Evolutionary conservation across 2,113 vertebrate genomes (phyloP).

Genomic region (Phyllostomus discolor): DNA sequence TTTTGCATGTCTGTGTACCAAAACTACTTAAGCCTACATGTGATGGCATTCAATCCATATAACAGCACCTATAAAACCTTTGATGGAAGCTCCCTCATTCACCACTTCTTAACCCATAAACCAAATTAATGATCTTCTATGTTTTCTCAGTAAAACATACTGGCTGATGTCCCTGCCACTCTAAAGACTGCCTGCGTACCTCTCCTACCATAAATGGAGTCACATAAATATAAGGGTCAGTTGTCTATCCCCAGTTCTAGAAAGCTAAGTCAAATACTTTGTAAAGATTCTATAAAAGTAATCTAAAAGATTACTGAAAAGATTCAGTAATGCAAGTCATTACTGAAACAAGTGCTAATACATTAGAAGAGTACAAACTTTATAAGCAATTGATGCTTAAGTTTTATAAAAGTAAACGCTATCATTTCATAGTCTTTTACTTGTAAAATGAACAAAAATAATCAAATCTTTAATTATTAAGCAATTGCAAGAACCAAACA

Average conservation of each 20-base stretch:
- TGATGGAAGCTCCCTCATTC: accelerated
- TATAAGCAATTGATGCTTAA: not conserved
- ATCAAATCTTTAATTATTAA: not conserved
- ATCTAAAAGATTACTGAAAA: no score
- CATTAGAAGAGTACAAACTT: not conserved
- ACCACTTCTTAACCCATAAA: not conserved
- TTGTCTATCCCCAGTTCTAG: not conserved
- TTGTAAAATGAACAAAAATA: not conserved
- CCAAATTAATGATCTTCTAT: not conserved
- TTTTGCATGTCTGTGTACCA: not conserved
- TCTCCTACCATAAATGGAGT: not conserved
- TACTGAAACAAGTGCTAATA: not conserved
- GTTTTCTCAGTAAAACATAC: not conserved
- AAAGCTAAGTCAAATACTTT: not conserved
- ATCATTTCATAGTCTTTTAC: not conserved
- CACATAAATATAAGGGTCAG: not conserved
- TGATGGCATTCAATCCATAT: not conserved
- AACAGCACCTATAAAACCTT: not conserved
- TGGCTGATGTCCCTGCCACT: no score
- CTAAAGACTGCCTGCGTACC: not conserved
- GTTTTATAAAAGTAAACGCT: not conserved
- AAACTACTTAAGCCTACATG: not conserved
- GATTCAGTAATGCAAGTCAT: not conserved
- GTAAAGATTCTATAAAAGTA: not conserved
- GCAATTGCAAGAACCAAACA: not conserved